phyloP scores from a whole-genome alignment of 2,888 invertebrate genomes.

The Archips xylosteana region DNA sequence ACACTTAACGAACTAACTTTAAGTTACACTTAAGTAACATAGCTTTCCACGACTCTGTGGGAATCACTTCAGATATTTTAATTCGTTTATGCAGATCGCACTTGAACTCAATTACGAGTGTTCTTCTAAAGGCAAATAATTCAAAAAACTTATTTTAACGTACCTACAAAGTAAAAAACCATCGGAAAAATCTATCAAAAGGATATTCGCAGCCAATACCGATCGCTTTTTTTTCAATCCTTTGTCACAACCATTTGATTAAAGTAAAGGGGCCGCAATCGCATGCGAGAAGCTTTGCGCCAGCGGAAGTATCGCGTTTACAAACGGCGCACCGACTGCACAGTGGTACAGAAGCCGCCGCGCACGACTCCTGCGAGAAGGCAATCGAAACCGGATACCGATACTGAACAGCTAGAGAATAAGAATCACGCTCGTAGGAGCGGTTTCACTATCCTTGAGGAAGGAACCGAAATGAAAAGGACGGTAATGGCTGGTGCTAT shows the following conservation, averaged over 20 bases:
- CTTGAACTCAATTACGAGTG: conserved; percentile 18
- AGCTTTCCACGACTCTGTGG: conserved; percentile 43
- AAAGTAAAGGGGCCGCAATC: conserved; percentile 83
- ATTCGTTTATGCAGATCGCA: conserved; percentile 50
- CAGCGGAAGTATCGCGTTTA: conserved; percentile 85
- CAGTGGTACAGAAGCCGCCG: conserved; percentile 58
- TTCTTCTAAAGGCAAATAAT: conserved; percentile 3
- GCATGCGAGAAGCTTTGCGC: conserved; percentile 74
- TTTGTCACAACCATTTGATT: conserved; percentile 84
- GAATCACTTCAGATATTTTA: conserved; percentile 45
- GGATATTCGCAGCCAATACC: conserved; percentile 76
- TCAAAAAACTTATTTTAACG: conserved; percentile 20
- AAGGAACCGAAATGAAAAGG: conserved; percentile 13
- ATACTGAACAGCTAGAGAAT: conserved; percentile 47
- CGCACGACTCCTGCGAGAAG: conserved; percentile 66
- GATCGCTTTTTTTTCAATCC: conserved; percentile 73
- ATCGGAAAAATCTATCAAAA: conserved; percentile 68
- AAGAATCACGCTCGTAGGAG: conserved; percentile 18
- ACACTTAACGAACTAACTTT: conserved; percentile 40
- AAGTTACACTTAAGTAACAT: conserved; percentile 42
- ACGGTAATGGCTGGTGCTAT: conserved; percentile 19
- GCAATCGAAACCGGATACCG: conserved; percentile 73
- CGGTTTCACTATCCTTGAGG: conserved; percentile 18
- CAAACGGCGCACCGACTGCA: conserved; percentile 81
- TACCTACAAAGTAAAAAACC: conserved; percentile 64